Conservation (phyloP, 2,797 vertebrate species). For the Sebastes trivittatus region DNA sequence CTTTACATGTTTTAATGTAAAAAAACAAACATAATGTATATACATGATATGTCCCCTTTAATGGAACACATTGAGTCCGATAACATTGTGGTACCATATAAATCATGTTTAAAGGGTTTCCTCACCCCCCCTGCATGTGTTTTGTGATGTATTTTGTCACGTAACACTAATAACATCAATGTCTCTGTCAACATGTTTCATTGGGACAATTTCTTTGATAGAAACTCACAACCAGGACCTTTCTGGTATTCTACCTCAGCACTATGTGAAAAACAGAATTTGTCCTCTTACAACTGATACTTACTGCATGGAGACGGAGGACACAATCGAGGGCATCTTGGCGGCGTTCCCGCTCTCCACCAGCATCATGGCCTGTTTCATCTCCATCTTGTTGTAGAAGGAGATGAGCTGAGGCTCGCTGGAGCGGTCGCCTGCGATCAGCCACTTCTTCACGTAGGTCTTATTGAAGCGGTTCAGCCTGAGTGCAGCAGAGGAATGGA, state of each 20-base stretch:
- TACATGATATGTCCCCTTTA: not conserved
- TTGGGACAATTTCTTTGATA: not conserved
- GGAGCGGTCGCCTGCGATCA: conserved; percentile 91
- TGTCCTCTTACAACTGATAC: not conserved
- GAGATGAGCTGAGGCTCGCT: conserved; percentile 94
- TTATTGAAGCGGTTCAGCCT: conserved; percentile 95
- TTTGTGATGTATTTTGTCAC: not conserved
- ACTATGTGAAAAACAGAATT: not conserved
- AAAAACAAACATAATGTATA: not conserved
- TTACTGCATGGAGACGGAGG: conserved; percentile 83
- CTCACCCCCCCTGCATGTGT: not conserved
- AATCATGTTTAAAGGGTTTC: not conserved
- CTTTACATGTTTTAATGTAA: not conserved
- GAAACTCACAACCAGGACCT: not conserved
- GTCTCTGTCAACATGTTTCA: not conserved
- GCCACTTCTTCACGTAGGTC: conserved; percentile 92
- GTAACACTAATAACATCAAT: not conserved
- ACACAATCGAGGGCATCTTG: conserved; percentile 82
- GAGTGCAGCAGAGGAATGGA: not conserved
- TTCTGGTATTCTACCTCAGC: not conserved
- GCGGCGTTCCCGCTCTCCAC: conserved; percentile 89
- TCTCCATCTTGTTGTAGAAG: conserved; percentile 98
- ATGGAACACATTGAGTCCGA: not conserved
- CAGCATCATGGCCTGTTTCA: conserved; percentile 94
- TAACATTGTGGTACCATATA: not conserved